phyloP scores from a whole-genome alignment of 2,113 vertebrate species.

The Neodon shergylaensis region DNA sequence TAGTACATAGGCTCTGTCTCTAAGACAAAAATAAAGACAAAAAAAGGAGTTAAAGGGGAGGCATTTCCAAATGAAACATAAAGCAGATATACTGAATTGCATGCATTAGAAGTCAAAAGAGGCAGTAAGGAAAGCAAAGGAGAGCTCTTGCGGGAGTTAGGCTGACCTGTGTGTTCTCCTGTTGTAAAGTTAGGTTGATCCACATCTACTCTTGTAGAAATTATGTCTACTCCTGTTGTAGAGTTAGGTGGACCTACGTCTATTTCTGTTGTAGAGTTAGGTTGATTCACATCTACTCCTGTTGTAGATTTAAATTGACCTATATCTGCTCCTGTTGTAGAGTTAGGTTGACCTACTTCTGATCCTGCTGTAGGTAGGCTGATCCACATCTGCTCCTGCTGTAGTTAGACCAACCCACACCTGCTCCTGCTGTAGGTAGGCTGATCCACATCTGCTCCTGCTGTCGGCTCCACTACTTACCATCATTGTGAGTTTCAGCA shows the following conservation, averaged over 20 bases:
- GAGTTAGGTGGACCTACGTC: accelerated
- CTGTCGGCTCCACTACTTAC: neutral
- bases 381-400: neutral
- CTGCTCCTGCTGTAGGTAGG: neutral
- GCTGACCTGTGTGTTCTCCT: neutral
- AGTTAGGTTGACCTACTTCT: no score
- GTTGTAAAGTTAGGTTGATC: neutral
- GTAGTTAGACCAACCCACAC: neutral
- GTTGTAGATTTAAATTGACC: no score
- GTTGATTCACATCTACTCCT: no score
- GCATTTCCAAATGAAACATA: neutral
- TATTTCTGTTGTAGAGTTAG: no score
- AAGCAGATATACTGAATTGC: neutral
- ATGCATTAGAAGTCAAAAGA: neutral
- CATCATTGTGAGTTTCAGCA: neutral
- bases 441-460: neutral
- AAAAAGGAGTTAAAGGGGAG: neutral
- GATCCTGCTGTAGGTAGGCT: no score
- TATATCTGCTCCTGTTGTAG: no score
- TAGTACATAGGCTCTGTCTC: neutral
- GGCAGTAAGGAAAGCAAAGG: neutral
- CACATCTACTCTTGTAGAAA: neutral
- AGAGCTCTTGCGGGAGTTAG: neutral
- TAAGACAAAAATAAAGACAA: neutral
- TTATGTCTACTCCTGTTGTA: neutral